Percentiles rank a stretch among this genome's conserved stretches.
Conservation (phyloP, 2,888 invertebrate genomes). For the Coecobrya sp. region DNA sequence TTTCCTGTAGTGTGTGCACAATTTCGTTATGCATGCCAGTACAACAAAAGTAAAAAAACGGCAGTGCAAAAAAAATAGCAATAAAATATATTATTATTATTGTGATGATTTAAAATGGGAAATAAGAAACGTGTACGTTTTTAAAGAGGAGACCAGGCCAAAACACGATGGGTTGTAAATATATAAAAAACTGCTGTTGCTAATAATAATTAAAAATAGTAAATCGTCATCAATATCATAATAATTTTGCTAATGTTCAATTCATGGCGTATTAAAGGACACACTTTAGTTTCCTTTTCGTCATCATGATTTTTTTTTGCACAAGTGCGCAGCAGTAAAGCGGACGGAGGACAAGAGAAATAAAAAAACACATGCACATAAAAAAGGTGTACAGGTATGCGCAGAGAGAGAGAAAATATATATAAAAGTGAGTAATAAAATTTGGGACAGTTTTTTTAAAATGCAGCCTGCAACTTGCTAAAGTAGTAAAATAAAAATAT, state of each 20-base stretch:
- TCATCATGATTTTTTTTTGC: not conserved
- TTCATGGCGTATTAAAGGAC: not conserved
- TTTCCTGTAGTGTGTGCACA: conserved; percentile 44
- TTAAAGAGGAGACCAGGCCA: no score
- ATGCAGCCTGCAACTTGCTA: not conserved
- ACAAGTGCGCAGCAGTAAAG: not conserved
- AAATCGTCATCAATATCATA: not conserved
- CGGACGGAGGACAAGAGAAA: no score
- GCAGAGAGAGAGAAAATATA: no score
- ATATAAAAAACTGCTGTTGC: not conserved
- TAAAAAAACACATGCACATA: no score
- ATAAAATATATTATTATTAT: no score
- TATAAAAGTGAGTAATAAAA: not conserved
- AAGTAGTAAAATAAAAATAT: not conserved
- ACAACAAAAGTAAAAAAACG: not conserved
- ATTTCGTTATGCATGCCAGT: conserved; percentile 52
- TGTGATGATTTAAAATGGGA: no score
- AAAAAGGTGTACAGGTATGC: no score
- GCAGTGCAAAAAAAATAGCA: not conserved
- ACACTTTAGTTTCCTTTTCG: not conserved
- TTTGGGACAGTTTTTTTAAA: not conserved
- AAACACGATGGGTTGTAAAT: not conserved
- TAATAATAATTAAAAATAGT: not conserved
- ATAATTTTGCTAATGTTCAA: not conserved
- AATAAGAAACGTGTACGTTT: not conserved